phyloP scores from a whole-genome alignment of 2,797 vertebrate genomes.

The Trachops cirrhosus region DNA sequence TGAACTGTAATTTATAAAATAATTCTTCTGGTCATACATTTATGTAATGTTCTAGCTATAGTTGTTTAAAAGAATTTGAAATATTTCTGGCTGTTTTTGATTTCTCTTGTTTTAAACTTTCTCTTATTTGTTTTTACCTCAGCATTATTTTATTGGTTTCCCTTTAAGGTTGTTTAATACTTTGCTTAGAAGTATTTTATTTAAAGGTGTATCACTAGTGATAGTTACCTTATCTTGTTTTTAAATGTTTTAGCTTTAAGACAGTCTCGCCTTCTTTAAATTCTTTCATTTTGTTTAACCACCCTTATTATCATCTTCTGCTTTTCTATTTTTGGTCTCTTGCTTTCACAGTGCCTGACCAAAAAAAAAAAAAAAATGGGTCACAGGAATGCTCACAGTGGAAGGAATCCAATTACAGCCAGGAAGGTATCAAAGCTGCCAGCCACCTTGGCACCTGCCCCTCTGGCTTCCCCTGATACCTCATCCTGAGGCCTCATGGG shows the following conservation, averaged over 20 bases:
- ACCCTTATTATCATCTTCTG: not conserved
- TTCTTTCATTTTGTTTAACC: not conserved
- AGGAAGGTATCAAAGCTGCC: not conserved
- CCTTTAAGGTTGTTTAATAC: not conserved
- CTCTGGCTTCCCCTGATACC: not conserved
- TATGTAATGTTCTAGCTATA: not conserved
- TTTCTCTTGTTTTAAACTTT: not conserved
- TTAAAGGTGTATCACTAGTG: not conserved
- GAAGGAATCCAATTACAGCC: not conserved
- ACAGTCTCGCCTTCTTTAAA: not conserved
- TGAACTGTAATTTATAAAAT: not conserved
- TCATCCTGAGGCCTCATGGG: not conserved
- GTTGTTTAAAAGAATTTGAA: not conserved
- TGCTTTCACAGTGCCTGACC: not conserved
- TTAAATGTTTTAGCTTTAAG: not conserved
- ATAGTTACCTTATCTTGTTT: not conserved
- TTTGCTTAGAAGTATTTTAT: constrained; percentile 13
- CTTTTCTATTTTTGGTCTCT: not conserved
- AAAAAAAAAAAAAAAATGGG: not conserved
- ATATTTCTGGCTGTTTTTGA: not conserved
- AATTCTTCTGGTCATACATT: not conserved
- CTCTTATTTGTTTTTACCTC: constrained; percentile 25
- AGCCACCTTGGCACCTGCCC: not conserved
- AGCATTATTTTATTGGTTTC: not conserved
- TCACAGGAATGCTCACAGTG: not conserved